Percentiles rank a stretch among this genome's conserved stretches.
Evolutionary conservation across 2,113 vertebrate genomes (phyloP).

Genomic region (Sphyrna mokarran): DNA sequence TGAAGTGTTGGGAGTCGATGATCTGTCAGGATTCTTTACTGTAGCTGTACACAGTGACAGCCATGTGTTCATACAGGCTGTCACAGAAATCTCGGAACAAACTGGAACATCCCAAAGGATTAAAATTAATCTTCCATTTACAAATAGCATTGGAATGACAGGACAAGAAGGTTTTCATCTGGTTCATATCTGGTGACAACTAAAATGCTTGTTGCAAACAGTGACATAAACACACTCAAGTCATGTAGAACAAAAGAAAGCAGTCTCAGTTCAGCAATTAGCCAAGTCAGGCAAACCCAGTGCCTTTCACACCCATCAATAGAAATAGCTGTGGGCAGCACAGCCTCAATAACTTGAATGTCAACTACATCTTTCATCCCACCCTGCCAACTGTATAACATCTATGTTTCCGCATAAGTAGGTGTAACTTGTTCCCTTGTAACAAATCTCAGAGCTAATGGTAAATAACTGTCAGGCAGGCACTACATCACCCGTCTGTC

Average conservation of each 20-base stretch:
- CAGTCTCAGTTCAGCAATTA: slow-evolving; percentile 22
- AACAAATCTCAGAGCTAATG: slow-evolving; percentile 24
- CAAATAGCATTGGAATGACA: slow-evolving; percentile 29
- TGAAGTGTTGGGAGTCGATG: slow-evolving; percentile 48
- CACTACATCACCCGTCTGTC: slow-evolving; percentile 22
- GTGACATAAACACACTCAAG: not conserved
- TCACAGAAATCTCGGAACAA: slow-evolving; percentile 42
- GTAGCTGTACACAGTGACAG: slow-evolving; percentile 42
- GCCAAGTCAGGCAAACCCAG: not conserved
- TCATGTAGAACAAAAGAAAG: slow-evolving; percentile 6
- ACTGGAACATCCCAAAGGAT: slow-evolving; percentile 47
- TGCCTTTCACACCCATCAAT: not conserved
- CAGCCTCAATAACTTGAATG: slow-evolving; percentile 16
- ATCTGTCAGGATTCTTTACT: slow-evolving; percentile 49
- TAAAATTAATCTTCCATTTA: slow-evolving; percentile 45
- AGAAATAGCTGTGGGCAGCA: slow-evolving; percentile 23
- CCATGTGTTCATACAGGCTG: slow-evolving; percentile 36
- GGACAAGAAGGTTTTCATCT: slow-evolving; percentile 34
- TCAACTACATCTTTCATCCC: not conserved
- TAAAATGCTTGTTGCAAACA: slow-evolving; percentile 11
- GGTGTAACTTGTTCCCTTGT: slow-evolving; percentile 20
- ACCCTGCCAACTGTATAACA: not conserved
- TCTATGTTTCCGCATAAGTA: slow-evolving; percentile 9
- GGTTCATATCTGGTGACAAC: slow-evolving; percentile 8
- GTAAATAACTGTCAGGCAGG: slow-evolving; percentile 29